Percentiles rank a stretch among this genome's conserved stretches.
These are phyloP conservation scores for Anolis carolinensis DNA, from an alignment of 2,113 vertebrate genomes.

Conservation along the genomic window DNA sequence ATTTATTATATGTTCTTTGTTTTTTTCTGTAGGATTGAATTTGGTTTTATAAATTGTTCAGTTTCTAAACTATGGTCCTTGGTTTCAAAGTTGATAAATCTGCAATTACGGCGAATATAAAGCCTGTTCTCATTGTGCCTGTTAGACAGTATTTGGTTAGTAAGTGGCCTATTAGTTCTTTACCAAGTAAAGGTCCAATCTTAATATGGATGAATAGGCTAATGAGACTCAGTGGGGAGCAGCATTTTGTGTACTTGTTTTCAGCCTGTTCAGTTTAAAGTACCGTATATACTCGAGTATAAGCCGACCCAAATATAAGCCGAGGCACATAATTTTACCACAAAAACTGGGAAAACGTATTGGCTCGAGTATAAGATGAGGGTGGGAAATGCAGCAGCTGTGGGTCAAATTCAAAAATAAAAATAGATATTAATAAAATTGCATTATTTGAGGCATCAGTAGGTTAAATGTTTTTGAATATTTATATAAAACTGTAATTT, in stretches of 20 bases:
- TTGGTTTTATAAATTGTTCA: not conserved
- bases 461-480: too few species aligned
- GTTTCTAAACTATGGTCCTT: too few species aligned
- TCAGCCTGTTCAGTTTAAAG: not conserved
- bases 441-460: too few species aligned
- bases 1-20: not conserved
- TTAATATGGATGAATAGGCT: not conserved
- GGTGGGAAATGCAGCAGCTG: too few species aligned
- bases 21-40: not conserved
- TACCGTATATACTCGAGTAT: too few species aligned
- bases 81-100: not conserved
- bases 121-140: not conserved
- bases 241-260: not conserved
- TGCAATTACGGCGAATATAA: not conserved
- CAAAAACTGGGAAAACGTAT: too few species aligned
- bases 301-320: too few species aligned
- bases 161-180: not conserved
- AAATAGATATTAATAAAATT: too few species aligned
- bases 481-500: too few species aligned
- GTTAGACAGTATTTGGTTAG: not conserved
- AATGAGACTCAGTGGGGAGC: not conserved
- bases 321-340: too few species aligned
- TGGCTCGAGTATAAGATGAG: too few species aligned
- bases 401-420: too few species aligned
- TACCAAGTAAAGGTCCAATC: not conserved